phyloP scores from a whole-genome alignment of 2,797 vertebrate genomes.

The Coccyzus lansbergi region DNA sequence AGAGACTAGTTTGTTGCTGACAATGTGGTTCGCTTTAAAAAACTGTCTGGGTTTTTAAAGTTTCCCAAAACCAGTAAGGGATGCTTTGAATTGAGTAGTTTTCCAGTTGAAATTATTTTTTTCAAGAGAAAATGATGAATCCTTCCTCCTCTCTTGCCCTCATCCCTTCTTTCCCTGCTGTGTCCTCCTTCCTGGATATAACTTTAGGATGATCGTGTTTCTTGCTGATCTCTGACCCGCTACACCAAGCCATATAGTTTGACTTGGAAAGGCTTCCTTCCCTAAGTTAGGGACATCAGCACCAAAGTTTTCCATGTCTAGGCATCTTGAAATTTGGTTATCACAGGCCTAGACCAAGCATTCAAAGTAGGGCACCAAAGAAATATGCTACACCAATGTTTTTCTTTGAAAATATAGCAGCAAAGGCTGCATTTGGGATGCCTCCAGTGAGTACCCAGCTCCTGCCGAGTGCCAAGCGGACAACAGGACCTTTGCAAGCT shows the following conservation, averaged over 20 bases:
- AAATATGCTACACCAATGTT: rapidly evolving
- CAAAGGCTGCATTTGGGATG: background rate
- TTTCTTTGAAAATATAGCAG: background rate
- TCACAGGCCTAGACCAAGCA: background rate
- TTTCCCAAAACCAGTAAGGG: background rate
- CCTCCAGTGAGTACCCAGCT: rapidly evolving
- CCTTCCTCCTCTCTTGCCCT: background rate
- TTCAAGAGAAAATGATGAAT: background rate
- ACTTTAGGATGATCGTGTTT: background rate
- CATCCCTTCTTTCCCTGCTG: background rate
- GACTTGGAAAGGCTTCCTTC: background rate
- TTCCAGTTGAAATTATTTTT: background rate
- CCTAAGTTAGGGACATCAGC: background rate
- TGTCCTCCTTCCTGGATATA: background rate
- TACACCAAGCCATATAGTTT: background rate
- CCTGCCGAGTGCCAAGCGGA: background rate
- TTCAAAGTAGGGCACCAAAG: background rate
- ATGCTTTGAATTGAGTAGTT: background rate
- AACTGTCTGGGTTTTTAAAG: background rate
- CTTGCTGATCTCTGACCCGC: background rate
- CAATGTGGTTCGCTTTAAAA: background rate
- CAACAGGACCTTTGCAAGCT: background rate
- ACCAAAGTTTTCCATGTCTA: background rate
- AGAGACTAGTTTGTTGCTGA: background rate
- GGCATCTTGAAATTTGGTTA: background rate